A percentile compares a stretch with the other conserved stretches of the same genome.
Conservation (phyloP, 2,113 vertebrate genomes). For the Myiozetetes cayanensis region DNA sequence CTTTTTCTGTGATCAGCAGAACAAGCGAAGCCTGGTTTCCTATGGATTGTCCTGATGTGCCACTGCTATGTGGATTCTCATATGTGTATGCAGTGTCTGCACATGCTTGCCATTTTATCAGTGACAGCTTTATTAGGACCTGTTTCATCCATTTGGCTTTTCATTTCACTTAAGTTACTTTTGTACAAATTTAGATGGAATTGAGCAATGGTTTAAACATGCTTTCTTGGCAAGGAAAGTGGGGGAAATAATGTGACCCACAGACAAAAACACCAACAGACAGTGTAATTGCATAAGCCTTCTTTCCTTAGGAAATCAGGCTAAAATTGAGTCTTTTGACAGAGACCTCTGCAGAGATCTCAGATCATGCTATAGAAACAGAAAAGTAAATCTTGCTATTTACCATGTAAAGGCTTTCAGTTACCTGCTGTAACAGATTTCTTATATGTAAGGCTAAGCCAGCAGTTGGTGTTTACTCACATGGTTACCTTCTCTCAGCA, state of each 20-base stretch:
- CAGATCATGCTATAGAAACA: background rate
- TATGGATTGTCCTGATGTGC: background rate
- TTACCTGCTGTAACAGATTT: background rate
- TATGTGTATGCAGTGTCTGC: background rate
- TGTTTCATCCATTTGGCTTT: background rate
- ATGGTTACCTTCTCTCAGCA: background rate
- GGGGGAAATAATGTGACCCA: background rate
- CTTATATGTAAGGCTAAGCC: background rate
- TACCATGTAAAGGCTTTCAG: background rate
- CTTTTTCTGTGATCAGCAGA: constrained; percentile 25
- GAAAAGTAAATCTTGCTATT: background rate
- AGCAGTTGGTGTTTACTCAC: constrained; percentile 19
- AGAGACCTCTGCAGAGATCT: background rate
- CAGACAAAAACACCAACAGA: background rate
- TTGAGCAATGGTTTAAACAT: constrained; percentile 1
- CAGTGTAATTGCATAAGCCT: background rate
- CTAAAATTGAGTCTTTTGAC: constrained; percentile 8
- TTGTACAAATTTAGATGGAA: constrained; percentile 27
- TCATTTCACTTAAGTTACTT: background rate
- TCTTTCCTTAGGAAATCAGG: constrained; percentile 2
- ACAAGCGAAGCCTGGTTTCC: background rate
- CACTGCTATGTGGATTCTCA: background rate
- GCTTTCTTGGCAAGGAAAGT: background rate
- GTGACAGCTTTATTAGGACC: background rate
- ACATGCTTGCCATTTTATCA: background rate